Evolutionary conservation across 2,797 vertebrate genomes (phyloP).

Genomic region (Chelmon rostratus): DNA sequence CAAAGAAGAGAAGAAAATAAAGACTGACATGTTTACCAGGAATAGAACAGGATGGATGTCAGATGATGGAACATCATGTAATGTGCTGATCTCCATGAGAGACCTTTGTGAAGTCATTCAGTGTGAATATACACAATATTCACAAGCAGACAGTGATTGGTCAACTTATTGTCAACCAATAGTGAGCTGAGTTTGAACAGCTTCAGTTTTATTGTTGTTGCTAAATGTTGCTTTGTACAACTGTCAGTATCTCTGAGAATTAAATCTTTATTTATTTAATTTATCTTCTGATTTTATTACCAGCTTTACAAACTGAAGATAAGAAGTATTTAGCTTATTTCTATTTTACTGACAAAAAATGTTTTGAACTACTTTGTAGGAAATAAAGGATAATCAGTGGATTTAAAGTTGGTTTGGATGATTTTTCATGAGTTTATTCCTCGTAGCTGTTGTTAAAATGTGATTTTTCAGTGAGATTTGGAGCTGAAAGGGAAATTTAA

Average conservation of each 20-base stretch:
- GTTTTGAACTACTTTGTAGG: background rate
- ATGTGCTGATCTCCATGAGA: background rate
- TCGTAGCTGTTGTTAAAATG: background rate
- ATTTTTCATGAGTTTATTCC: background rate
- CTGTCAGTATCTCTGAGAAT: background rate
- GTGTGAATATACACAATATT: background rate
- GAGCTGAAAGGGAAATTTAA: conserved; percentile 3
- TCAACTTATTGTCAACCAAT: background rate
- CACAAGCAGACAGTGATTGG: background rate
- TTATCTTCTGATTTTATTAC: no score
- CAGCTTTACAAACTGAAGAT: no score
- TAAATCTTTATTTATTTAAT: no score
- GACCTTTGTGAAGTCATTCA: background rate
- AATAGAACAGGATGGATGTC: background rate
- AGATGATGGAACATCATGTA: background rate
- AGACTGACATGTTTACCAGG: background rate
- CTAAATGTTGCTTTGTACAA: background rate
- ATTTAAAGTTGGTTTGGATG: background rate
- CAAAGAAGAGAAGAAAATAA: background rate
- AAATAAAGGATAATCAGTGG: background rate
- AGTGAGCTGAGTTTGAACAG: background rate
- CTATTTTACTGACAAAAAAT: background rate
- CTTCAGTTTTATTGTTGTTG: background rate
- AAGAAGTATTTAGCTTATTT: background rate
- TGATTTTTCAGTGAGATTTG: background rate